Base-by-base conservation (phyloP, 2,888 invertebrate genomes). In the Alentia gelatinosa region DNA sequence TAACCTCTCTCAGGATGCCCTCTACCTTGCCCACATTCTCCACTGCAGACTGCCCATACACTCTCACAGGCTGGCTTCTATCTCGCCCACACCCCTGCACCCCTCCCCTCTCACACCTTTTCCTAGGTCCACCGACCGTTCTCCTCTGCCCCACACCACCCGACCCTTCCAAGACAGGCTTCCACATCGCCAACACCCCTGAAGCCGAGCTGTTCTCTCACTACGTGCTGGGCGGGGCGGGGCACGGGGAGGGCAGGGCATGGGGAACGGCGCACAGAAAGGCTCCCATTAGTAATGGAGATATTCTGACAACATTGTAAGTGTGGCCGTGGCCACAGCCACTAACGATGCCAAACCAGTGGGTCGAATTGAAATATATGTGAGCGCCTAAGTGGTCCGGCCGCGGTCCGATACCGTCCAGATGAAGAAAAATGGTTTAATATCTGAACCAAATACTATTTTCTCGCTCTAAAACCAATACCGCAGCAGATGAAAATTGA, bases 341-440 rank as follows among this genome's bases (percentile, higher is more conserved):
- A 26, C 79, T 79, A 79, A 79, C 79, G 79, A 79, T 26, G 79
- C 79, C 37, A 12, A 19, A 39, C 37, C 79, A 19, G 37, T 39
- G 39, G 30, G 30, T 12, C 35, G 30, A 86, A 86, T 86, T 86
- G 86, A 86, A 86, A 86, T 86, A 26, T 86, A 86, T 86, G 86
- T 42, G 47, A 86, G 47, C 35, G 86, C 47, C 33, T 86, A 86
- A 86, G 86, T 47, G 86, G 86, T 47, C 47, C 33, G 86, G 33
- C 30, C 50, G 47, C 0, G 19, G 50, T 86, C 86, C 9, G 86
- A 47, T 47, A 47, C 33, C 50, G 23, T 23, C 26, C 9, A 30
- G 26, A 86, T 86, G 86, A 86, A 86, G 86, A 86, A 42, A 86
- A 42, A 86, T 86, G 86, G 47, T 19, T 86, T 86, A 86, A 86